phyloP scores from a whole-genome alignment of 2,888 invertebrate genomes.

The Lasioglossum malachurum region DNA sequence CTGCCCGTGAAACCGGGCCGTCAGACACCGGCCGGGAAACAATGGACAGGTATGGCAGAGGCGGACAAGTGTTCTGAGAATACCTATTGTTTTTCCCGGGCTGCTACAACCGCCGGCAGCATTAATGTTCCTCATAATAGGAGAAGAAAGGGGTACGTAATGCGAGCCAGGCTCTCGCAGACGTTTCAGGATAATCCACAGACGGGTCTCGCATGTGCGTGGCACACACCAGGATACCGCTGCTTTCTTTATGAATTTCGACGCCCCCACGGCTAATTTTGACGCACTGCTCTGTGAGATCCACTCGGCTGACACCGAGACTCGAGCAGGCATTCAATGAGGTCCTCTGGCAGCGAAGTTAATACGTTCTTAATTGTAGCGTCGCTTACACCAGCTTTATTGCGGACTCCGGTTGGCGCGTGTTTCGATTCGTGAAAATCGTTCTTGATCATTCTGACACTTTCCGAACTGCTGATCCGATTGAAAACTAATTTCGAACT shows the following conservation, averaged over 20 bases:
- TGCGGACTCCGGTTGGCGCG: too few relatives aligned
- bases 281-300: neutral
- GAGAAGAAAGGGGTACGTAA: conserved; percentile 56
- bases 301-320: neutral
- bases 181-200: conserved; percentile 59
- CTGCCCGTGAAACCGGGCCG: conserved; percentile 17
- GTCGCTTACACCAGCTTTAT: neutral
- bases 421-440: neutral
- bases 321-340: neutral
- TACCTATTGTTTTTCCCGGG: conserved; percentile 70
- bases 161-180: conserved; percentile 50
- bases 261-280: conserved; percentile 22
- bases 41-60: conserved; percentile 64
- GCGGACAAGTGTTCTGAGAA: conserved; percentile 73
- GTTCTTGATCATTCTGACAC: neutral
- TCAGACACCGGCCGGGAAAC: conserved; percentile 48
- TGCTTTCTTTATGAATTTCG: conserved; percentile 27
- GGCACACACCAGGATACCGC: conserved; percentile 9
- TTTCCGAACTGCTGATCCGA: neutral
- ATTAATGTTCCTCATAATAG: conserved; percentile 69
- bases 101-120: conserved; percentile 63
- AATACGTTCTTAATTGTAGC: neutral
- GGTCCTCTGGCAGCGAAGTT: neutral
- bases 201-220: conserved; percentile 35
- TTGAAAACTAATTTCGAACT: neutral